Base-by-base conservation (phyloP, 2,888 invertebrate species). In the Poecilus cupreus region DNA sequence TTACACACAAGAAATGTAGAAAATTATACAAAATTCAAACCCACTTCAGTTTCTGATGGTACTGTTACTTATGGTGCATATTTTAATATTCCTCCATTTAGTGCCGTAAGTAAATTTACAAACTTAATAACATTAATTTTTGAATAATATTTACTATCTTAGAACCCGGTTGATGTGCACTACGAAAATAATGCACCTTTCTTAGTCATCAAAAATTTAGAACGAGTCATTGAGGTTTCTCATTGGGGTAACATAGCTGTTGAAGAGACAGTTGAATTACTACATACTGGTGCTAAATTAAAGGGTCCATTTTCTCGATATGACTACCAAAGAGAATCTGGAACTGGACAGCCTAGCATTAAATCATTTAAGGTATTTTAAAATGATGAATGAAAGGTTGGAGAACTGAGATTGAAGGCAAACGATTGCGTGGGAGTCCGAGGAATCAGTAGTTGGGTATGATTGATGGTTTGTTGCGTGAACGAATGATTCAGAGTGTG, bases 161-260 rank as follows among this genome's bases (percentile, higher is more conserved):
- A 80, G 80, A 72, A n/a, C 84, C 93, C 94, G 84, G 88, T 98
- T 85, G 90, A 90, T 51, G 91, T 99, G 32, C 99, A 99, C 89
- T 98, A 95, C 88, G 99, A 98, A 89, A 99, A 98, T 89, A 98
- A 98, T 88, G 93, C 96, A 51, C 98, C 99, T 26, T 99, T 99
- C 89, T 90, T 99, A 84, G 96, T 97, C 11, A 97, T 98, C 0
- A 96, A 96, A 0, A 92, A 92, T 60, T 89, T 99, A 84, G 95
- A 96, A 85, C 92, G 99, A 68, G 90, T 93, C 0, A 95, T 99
- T 85, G 99, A 99, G 90, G 94, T 99, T 1, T 99, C 99, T 0
- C 99, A 99, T 88, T 99, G 99, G 99, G 99, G 99, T 6, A 98
- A 99, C 87, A 96, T 99, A 86, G 99, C 99, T 20, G 92, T 99